Percentiles rank a stretch among this genome's conserved stretches.
Conservation (phyloP, 2,797 vertebrate genomes). For the Parauchenoglanis punctatus region DNA sequence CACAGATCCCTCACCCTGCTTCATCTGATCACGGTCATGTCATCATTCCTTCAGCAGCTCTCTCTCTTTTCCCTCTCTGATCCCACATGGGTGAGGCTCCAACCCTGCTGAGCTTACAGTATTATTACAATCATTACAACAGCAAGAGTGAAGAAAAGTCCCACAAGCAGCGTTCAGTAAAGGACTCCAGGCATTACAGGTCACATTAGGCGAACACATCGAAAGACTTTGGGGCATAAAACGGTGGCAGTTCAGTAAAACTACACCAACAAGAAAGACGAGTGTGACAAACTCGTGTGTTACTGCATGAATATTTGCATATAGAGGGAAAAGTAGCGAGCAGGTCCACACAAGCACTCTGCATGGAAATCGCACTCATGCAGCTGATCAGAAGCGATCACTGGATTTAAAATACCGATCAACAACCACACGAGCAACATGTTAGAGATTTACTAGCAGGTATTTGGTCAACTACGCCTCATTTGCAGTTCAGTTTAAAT, state of each 20-base stretch:
- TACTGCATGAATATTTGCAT: slow-evolving; percentile 4
- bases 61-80: background rate
- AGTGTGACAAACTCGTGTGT: slow-evolving; percentile 1
- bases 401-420: background rate
- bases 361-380: background rate
- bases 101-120: background rate
- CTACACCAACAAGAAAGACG: slow-evolving; percentile 37
- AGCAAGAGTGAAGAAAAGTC: background rate
- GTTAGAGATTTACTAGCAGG: too few relatives aligned
- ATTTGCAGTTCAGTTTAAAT: background rate
- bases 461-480: background rate
- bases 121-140: background rate
- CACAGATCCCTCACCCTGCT: background rate
- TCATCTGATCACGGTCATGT: background rate
- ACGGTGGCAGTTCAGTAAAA: background rate
- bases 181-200: background rate
- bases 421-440: background rate
- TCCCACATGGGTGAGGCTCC: slow-evolving; percentile 25
- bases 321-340: background rate
- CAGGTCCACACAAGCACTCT: background rate
- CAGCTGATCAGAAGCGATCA: background rate
- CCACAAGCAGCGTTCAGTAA: background rate
- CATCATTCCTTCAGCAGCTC: background rate
- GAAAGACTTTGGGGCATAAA: background rate
- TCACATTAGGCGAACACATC: background rate